Percentiles rank a stretch among this genome's conserved stretches.
Conservation (phyloP, 2,113 vertebrate genomes). For the Notarius lentiginosus region DNA sequence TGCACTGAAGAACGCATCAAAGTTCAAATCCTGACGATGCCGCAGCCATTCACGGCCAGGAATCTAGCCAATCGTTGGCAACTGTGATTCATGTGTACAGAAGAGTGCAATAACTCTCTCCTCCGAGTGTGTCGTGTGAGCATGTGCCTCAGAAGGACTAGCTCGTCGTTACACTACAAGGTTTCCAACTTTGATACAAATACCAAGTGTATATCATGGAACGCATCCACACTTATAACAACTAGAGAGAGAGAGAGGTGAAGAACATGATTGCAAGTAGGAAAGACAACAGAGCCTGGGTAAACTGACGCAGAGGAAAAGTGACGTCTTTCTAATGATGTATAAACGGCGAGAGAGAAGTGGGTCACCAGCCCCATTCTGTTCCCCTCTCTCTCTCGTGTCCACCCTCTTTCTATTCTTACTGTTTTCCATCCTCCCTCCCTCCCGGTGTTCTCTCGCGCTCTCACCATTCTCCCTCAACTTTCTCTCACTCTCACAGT, state of each 20-base stretch:
- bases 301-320: not conserved
- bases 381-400: not conserved
- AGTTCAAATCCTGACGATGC: not conserved
- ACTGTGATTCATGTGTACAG: not conserved
- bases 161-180: not conserved
- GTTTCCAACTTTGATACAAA: not conserved
- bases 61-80: not conserved
- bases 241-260: not conserved
- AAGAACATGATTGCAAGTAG: not conserved
- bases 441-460: not conserved
- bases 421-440: not conserved
- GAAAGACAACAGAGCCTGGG: not conserved
- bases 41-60: not conserved
- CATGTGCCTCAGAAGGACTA: not conserved
- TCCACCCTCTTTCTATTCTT: not conserved
- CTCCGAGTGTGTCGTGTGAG: not conserved
- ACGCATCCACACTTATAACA: not conserved
- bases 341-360: conserved; percentile 26
- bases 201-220: not conserved
- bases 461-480: not conserved
- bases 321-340: not conserved
- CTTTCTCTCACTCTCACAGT: not conserved
- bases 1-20: not conserved
- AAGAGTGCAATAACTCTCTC: not conserved
- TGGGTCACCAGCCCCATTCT: conserved; percentile 3